Conservation (phyloP, 2,797 vertebrate genomes). For the Kryptopterus vitreolus region DNA sequence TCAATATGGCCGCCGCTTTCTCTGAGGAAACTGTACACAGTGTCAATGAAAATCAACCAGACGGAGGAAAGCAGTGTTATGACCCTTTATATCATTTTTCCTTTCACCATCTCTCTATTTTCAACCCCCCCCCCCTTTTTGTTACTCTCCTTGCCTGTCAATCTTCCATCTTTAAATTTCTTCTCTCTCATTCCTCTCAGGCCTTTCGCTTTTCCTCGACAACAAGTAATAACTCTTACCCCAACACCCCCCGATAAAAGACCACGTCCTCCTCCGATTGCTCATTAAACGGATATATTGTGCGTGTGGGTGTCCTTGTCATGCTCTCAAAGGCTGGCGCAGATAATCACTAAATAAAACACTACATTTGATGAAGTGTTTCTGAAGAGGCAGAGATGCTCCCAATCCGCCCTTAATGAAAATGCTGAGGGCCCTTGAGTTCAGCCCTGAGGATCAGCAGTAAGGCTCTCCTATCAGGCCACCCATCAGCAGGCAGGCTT, state of each 20-base stretch:
- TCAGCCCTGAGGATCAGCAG: slow-evolving; percentile 86
- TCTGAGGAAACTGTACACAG: slow-evolving; percentile 54
- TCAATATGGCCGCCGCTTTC: slow-evolving; percentile 74
- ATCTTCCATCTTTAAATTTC: not conserved
- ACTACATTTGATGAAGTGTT: slow-evolving; percentile 99
- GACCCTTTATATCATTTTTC: slow-evolving; percentile 21
- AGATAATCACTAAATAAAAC: slow-evolving; percentile 99
- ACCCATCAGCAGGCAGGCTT: slow-evolving; percentile 78
- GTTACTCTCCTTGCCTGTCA: not conserved
- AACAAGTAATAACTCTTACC: slow-evolving; percentile 32
- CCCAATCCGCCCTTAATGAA: slow-evolving; percentile 99
- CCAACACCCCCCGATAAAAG: slow-evolving; percentile 55
- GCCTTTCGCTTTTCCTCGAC: slow-evolving; percentile 8
- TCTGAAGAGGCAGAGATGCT: slow-evolving; percentile 91
- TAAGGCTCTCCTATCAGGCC: slow-evolving; percentile 78
- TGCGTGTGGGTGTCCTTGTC: slow-evolving; percentile 79
- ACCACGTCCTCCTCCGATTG: slow-evolving; percentile 74
- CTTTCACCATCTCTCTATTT: slow-evolving; percentile 1
- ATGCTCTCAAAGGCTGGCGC: slow-evolving; percentile 87
- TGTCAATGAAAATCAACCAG: slow-evolving; percentile 58
- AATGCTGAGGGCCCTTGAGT: slow-evolving; percentile 91
- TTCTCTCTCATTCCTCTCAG: slow-evolving; percentile 11
- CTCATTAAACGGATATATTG: slow-evolving; percentile 91
- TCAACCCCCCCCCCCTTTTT: too few species aligned
- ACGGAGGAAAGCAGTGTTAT: slow-evolving; percentile 29